Percentiles rank a stretch among this genome's conserved stretches.
Evolutionary conservation across 2,797 vertebrate species (phyloP).

Genomic region (Morelia viridis): DNA sequence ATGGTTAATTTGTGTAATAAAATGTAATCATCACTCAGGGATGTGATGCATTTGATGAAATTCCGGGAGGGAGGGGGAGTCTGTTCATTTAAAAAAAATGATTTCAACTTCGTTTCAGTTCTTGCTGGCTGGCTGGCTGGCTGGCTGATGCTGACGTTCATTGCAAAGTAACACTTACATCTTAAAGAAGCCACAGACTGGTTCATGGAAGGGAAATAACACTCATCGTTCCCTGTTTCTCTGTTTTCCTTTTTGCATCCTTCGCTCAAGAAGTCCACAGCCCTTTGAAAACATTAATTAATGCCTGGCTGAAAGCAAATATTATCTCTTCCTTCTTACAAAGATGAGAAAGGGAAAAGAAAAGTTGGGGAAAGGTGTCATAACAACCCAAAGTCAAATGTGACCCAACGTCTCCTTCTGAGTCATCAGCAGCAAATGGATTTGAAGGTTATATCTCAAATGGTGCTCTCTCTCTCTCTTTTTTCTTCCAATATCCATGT

Average conservation of each 20-base stretch:
- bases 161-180: background rate
- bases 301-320: background rate
- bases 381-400: background rate
- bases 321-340: background rate
- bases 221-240: background rate
- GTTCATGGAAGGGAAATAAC: background rate
- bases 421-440: background rate
- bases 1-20: background rate
- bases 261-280: background rate
- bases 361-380: background rate
- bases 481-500: background rate
- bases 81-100: background rate
- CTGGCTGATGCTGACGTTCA: no score
- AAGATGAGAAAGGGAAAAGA: background rate
- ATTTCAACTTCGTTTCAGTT: background rate
- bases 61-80: background rate
- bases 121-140: background rate
- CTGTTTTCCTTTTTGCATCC: background rate
- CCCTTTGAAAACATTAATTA: constrained; percentile 18
- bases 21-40: background rate
- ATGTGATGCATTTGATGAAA: background rate
- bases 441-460: background rate
- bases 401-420: background rate
- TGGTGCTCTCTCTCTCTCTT: background rate
- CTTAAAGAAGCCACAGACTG: background rate